Percentiles rank a stretch among this genome's conserved stretches.
These are phyloP conservation scores for Trypoxylus dichotomus DNA, from an alignment of 1,140 invertebrate genomes.

Conservation along the genomic window DNA sequence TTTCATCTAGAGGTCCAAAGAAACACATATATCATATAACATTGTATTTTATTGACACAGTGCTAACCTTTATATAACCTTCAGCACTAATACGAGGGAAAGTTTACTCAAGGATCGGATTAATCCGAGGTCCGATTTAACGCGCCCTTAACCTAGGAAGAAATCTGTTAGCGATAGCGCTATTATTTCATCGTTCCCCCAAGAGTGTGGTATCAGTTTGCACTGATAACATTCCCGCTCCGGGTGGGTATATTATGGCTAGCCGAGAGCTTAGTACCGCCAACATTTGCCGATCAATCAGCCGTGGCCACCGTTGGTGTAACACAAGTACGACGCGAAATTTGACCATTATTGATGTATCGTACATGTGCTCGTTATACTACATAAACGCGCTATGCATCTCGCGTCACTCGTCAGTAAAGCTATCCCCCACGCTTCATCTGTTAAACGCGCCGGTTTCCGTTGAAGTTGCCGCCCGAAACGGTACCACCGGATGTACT, in stretches of 20 bases:
- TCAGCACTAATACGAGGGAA: background rate
- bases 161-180: conserved; percentile 21
- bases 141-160: background rate
- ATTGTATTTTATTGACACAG: background rate
- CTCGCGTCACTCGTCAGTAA: background rate
- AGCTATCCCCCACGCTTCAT: background rate
- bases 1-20: background rate
- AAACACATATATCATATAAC: background rate
- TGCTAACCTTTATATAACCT: background rate
- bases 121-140: background rate
- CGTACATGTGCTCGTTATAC: background rate
- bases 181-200: conserved; percentile 16
- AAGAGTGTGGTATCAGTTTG: background rate
- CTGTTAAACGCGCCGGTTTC: too few relatives aligned
- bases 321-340: conserved; percentile 9
- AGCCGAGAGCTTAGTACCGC: background rate
- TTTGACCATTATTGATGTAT: conserved; percentile 18
- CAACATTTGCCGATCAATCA: background rate
- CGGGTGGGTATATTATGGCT: conserved; percentile 16
- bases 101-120: conserved; percentile 4
- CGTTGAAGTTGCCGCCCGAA: too few relatives aligned
- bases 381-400: background rate
- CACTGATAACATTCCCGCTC: background rate
- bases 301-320: background rate
- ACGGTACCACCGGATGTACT: background rate